Base-by-base conservation (phyloP, 2,888 invertebrate genomes). In the Aphrophora alni region DNA sequence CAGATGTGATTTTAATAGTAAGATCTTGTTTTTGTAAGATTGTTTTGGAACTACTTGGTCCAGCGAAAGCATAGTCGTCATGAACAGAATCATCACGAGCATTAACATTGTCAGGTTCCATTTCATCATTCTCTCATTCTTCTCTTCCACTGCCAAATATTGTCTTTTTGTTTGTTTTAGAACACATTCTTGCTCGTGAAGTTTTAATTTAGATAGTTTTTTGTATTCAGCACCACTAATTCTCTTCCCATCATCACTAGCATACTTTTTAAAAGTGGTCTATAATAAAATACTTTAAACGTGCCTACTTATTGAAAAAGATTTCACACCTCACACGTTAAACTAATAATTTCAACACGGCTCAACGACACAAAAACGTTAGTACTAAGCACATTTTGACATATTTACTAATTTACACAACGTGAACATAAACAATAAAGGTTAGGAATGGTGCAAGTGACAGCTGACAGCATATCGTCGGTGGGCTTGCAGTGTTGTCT, bases 171-270 rank as follows among this genome's bases (percentile, higher is more conserved):
- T 75, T 75, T 75, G 75, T 26, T 75, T 75, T n/a, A 75, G 10
- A 25, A 75, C 75, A 51, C 59, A 59, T 75, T 75, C 51, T 75
- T 75, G 75, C 59, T 75, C 75, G 38, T 75, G 5, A 75, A 75
- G 75, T 75, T 75, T 59, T 26, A 38, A 25, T 75, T 75, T 75
- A 10, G 51, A 2, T n/a, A 21, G 51, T 26, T 75, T 44, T 59
- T 75, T 75, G 26, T 51, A 75, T 28, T 51, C 59, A 17, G 51
- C 75, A 51, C 44, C 75, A 59, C 75, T 75, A 26, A 75, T 28
- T 26, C 75, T 75, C 75, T 75, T 75, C 26, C 59, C 24, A 75
- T 21, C 27, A 8, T 44, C 75, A 75, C 75, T 75, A 25, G 68
- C 21, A 4, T 68, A 68, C 21, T 68, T 33, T 33, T 33, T 33